These are phyloP conservation scores for Hemibagrus wyckioides DNA, from an alignment of 2,113 vertebrate species.

Conservation along the genomic window DNA sequence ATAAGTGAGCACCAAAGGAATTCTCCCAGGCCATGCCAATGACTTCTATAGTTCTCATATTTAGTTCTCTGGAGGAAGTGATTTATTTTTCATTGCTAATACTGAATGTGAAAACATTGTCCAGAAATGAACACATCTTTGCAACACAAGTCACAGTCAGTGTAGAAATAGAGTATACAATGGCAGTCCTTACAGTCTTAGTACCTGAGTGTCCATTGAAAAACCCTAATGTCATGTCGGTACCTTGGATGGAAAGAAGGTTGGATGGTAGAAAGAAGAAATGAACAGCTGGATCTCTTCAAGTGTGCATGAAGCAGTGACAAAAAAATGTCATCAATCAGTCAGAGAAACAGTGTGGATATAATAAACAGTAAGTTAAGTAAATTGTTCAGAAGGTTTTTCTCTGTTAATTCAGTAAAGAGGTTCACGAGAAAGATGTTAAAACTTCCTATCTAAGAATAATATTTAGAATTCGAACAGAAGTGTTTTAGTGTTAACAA, in stretches of 20 bases:
- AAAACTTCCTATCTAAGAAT: not conserved
- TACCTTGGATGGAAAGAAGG: not conserved
- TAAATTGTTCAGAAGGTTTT: not conserved
- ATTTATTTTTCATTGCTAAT: not conserved
- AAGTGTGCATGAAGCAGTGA: not conserved
- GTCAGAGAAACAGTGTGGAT: not conserved
- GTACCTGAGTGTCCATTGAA: not conserved
- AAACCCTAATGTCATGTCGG: not conserved
- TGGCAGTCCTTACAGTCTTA: not conserved
- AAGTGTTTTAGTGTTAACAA: not conserved
- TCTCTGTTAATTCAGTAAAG: not conserved
- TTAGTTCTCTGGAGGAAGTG: not conserved
- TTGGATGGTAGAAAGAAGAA: not conserved
- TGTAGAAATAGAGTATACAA: not conserved
- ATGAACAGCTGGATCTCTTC: not conserved
- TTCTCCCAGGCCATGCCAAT: not conserved
- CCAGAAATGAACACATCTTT: not conserved
- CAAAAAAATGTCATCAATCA: slow-evolving; percentile 7
- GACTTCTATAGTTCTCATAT: not conserved
- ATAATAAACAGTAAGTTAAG: not conserved
- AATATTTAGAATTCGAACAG: not conserved
- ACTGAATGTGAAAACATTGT: not conserved
- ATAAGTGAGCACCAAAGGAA: not conserved
- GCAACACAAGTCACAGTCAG: not conserved
- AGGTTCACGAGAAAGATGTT: not conserved